Evolutionary conservation across 2,113 vertebrate species (phyloP).

Genomic region (Vulpes ferrilata): DNA sequence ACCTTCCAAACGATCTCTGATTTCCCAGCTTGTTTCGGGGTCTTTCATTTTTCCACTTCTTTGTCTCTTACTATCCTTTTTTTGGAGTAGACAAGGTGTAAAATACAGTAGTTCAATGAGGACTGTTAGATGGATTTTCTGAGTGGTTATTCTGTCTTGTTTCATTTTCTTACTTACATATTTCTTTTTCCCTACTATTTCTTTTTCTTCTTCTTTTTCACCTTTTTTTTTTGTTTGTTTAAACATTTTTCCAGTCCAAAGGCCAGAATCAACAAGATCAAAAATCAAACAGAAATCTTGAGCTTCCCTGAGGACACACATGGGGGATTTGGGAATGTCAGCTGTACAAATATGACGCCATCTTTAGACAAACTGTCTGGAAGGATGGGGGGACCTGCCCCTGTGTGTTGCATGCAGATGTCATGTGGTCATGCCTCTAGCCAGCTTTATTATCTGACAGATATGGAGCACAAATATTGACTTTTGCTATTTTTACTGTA

Average conservation of each 20-base stretch:
- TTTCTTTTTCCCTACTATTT: not conserved
- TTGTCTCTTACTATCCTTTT: not conserved
- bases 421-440: slow-evolving; percentile 13
- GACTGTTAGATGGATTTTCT: not conserved
- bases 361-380: slow-evolving; percentile 75
- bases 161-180: slow-evolving; percentile 41
- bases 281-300: slow-evolving; percentile 77
- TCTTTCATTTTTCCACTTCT: not conserved
- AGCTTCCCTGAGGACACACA: slow-evolving; percentile 67
- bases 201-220: not conserved
- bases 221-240: not conserved
- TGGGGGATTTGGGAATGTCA: slow-evolving; percentile 73
- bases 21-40: not conserved
- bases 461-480: slow-evolving; percentile 77
- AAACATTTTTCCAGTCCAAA: slow-evolving; percentile 20
- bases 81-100: not conserved
- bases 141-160: slow-evolving; percentile 22
- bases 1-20: not conserved
- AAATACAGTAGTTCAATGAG: not conserved
- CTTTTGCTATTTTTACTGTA: slow-evolving; percentile 82
- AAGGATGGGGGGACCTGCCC: not conserved
- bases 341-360: slow-evolving; percentile 81
- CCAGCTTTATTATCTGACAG: slow-evolving; percentile 81
- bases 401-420: slow-evolving; percentile 52
- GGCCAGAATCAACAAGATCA: slow-evolving; percentile 77